A percentile compares a stretch with the other conserved stretches of the same genome.
phyloP scores from a whole-genome alignment of 2,888 invertebrate genomes.

The Boloria selene region DNA sequence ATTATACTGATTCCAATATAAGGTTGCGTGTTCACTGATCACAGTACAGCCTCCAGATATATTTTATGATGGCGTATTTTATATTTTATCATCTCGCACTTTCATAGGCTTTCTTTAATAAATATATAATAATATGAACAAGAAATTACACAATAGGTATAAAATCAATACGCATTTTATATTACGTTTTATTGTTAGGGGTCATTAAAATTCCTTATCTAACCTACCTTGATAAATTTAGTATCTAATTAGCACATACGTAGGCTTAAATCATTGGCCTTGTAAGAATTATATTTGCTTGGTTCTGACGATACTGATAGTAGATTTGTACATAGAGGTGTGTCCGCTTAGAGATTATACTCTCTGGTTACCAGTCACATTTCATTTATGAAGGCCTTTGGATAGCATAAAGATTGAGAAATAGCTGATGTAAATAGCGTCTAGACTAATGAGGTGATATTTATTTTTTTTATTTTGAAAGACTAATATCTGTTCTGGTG shows the following conservation, averaged over 20 bases:
- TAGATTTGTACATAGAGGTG: constrained; percentile 24
- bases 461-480: too few relatives aligned
- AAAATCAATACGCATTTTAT: too few relatives aligned
- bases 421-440: not conserved
- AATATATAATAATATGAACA: too few relatives aligned
- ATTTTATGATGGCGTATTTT: too few relatives aligned
- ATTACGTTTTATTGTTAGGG: too few relatives aligned
- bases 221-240: not conserved
- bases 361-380: constrained; percentile 24
- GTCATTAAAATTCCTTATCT: not conserved
- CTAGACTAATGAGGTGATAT: too few relatives aligned
- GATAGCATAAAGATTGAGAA: constrained; percentile 10
- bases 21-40: not conserved
- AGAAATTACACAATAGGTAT: too few relatives aligned
- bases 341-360: constrained; percentile 25
- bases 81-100: too few relatives aligned
- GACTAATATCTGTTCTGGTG: too few relatives aligned
- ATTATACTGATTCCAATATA: constrained; percentile 21
- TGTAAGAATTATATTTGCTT: constrained; percentile 30
- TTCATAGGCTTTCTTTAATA: too few relatives aligned
- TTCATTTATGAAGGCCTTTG: constrained; percentile 19
- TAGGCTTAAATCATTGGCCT: constrained; percentile 23
- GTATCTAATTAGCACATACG: constrained; percentile 11
- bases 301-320: constrained; percentile 23
- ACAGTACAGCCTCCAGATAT: not conserved